Conservation (phyloP, 2,113 vertebrate species). For the Cettia cetti region DNA sequence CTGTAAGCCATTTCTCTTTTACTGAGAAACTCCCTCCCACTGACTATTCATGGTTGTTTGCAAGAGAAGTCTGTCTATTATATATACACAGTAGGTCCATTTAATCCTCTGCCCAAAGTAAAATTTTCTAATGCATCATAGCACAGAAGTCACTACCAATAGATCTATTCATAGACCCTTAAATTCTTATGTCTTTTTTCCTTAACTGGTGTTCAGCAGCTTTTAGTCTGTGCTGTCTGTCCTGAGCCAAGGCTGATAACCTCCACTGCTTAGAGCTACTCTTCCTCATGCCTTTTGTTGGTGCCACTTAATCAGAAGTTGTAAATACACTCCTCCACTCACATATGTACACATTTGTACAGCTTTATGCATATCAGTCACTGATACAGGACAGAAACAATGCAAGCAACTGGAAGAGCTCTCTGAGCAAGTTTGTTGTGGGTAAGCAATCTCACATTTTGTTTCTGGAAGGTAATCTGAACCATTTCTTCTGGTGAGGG, state of each 20-base stretch:
- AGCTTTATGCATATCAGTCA: neutral
- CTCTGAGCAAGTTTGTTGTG: neutral
- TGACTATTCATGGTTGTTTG: neutral
- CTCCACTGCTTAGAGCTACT: neutral
- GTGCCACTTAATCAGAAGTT: neutral
- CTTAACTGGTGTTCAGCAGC: neutral
- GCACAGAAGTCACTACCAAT: neutral
- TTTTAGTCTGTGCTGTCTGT: neutral
- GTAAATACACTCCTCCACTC: neutral
- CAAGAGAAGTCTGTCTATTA: neutral
- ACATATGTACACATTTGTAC: fast-evolving
- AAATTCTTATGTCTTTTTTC: neutral
- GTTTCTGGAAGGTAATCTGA: neutral
- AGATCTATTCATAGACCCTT: neutral
- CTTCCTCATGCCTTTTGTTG: neutral
- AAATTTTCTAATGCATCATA: neutral
- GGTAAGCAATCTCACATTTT: neutral
- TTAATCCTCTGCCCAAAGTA: neutral
- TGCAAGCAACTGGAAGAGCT: neutral
- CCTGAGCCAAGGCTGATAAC: neutral
- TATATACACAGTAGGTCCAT: neutral
- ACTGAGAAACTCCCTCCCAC: neutral
- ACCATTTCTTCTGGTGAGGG: neutral
- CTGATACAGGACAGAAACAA: neutral
- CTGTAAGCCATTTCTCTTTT: neutral